Base-by-base conservation (phyloP, 2,797 vertebrate genomes). In the Sorex maritimensis region DNA sequence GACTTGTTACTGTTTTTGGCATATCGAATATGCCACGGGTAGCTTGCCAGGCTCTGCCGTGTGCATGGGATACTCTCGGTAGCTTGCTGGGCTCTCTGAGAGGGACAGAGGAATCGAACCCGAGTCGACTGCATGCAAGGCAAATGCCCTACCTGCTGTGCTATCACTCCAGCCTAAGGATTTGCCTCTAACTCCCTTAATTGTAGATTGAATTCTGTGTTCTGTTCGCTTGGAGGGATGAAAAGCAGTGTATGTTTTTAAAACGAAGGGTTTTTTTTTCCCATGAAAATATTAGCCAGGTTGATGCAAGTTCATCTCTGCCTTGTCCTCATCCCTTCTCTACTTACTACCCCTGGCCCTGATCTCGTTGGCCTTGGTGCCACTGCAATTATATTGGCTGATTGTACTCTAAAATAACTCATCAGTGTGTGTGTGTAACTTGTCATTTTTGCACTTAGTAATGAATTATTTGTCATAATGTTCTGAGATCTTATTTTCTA, bases 321-420 rank as follows among this genome's bases (percentile, higher is more conserved):
- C 41, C 46, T 65, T 41, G 5, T 61, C 23, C 17, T 38, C 24
- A 11, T 17, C 6, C 21, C 7, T 71, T 82, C 49, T 26, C 41
- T 19, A 19, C 15, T 72, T 19, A 19, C 15, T 72, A 0, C 14
- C 21, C n/a, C 7, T 19, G 0, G 12, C 30, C 1, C 24, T 4
- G 5, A 14, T 49, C 13, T 3, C 26, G n/a, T 72, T 72, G 3
- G 4, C 61, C 38, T 14, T 0, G 30, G 28, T 28, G 23, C 71
- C 92, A 65, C 28, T 24, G 41, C 15, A 41, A 2, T 23, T 0
- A 2, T 81, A 15, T 24, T 86, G n/a, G 80, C 15, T 30, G 14
- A 65, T 41, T 83, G 30, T 81, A 28, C 63, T 74, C 63, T 81
- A 83, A 94, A 80, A 23, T 83, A 72, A 83, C 44, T 90, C 72